Base-by-base conservation (phyloP, 2,888 invertebrate genomes). In the Perithous albicinctus region DNA sequence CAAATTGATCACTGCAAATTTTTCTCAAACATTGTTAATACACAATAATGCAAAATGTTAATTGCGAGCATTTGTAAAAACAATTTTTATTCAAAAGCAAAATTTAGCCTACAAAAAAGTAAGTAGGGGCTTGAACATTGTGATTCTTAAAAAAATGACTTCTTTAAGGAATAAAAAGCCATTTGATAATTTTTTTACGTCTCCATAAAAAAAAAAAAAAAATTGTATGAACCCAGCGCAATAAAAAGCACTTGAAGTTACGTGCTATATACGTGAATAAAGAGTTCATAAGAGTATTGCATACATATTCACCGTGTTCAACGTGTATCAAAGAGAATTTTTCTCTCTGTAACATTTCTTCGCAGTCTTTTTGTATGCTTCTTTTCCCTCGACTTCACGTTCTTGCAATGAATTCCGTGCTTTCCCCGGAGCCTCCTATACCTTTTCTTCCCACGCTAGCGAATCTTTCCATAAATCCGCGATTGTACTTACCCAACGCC, bases 381-480 rank as follows among this genome's bases (percentile, higher is more conserved):
- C 5, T 56, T 56, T 12, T 56, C 1, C n/a, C 56, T 29, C 56
- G 29, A 56, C 29, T 29, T 15, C 1, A 26, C 23, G 23, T 23
- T 51, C 10, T 10, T 29, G 29, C 6, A 56, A 29, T 56, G 26
- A 56, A 56, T 56, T 29, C 15, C 56, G 29, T 12, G 15, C 29
- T 29, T 26, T 56, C 5, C 1, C n/a, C 29, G 29, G n/a, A 29
- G 1, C 29, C 43, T 20, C 26, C 64, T 38, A 15, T n/a, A n/a
- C n/a, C 26, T 15, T 41, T n/a, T 20, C 74, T n/a, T 23, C 73
- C 79, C 79, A 73, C 67, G 67, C 64, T 67, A 67, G 18, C 74
- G 15, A 10, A 18, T 46, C 20, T 79, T 67, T 48, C 67, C 61
- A 10, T 41, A 35, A 63, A 66, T 51, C 67, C 41, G 63, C 59